Evolutionary conservation across 2,113 vertebrate genomes (phyloP).

Genomic region (Oxyura jamaicensis): DNA sequence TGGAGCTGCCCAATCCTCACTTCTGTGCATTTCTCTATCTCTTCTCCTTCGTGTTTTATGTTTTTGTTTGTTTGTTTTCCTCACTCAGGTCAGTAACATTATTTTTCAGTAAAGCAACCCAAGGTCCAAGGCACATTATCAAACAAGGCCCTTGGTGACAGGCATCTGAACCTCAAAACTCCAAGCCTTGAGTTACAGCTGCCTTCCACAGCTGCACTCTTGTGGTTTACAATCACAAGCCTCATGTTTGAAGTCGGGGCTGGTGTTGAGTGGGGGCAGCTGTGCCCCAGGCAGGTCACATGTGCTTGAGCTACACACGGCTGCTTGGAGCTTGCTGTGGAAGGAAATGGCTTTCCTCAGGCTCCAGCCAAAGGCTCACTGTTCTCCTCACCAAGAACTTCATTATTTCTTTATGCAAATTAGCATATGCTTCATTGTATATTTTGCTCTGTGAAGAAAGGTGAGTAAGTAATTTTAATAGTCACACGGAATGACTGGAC

Average conservation of each 20-base stretch:
- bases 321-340: not conserved
- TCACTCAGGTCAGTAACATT: not conserved
- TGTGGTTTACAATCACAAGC: not conserved
- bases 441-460: not conserved
- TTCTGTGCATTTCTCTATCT: not conserved
- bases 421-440: not conserved
- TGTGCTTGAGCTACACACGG: rapidly evolving
- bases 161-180: not conserved
- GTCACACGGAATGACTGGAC: not conserved
- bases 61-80: not conserved
- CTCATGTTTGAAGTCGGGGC: rapidly evolving
- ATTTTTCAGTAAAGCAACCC: not conserved
- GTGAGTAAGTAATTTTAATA: not conserved
- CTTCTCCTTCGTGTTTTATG: not conserved
- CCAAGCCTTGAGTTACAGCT: not conserved
- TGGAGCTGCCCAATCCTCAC: not conserved
- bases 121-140: not conserved
- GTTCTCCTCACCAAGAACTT: not conserved
- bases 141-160: not conserved
- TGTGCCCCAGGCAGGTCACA: rapidly evolving
- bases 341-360: not conserved
- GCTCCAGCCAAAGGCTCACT: not conserved
- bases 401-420: not conserved
- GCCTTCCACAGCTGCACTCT: not conserved
- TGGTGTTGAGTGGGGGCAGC: rapidly evolving